Base-by-base conservation (phyloP, 2,797 vertebrate species). In the Siniperca scherzeri region DNA sequence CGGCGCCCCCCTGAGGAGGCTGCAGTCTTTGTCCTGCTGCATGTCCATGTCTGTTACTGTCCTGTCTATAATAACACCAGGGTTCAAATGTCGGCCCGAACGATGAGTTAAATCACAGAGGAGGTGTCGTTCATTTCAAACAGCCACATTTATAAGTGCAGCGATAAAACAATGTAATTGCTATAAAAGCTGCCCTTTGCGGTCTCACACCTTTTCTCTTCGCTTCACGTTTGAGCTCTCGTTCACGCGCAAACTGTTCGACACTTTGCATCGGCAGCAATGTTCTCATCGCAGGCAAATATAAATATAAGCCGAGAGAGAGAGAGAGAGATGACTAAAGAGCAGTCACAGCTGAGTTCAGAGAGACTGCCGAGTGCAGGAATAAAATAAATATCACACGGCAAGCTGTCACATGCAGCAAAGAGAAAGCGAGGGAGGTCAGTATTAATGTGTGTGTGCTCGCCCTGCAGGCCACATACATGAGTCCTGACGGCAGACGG, bases 301-400 rank as follows among this genome's bases (percentile, higher is more conserved):
- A 40, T 42, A 64, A 64, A 64, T 64, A 40, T 25, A 42, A 14
- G 16, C 21, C 61, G 11, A 6, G 6, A 62, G 60, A 61, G 33
- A 62, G 60, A 61, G 33, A 42, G 57, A 50, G 10, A n/a, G 52
- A 42, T 16, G 70, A 71, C n/a, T 48, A 33, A 33, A 36, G 70
- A 72, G 56, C 38, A 27, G 70, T 33, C 55, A 16, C 40, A 48
- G 56, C 56, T 21, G 38, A 57, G 56, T 50, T 72, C 70, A 72
- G 13, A 78, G 42, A 73, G 42, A 36, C 68, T 5, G 61, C 46
- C 22, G 13, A 57, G 79, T 0, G 65, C 59, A 46, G 33, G 50
- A 36, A 81, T 50, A 62, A 81, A 79, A 81, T 70, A 70, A 78
- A 79, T 62, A 74, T 66, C 75, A 84, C 77, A 76, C 11, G 27